Conservation (phyloP, 2,888 invertebrate species). For the Drosophila niveifrons region DNA sequence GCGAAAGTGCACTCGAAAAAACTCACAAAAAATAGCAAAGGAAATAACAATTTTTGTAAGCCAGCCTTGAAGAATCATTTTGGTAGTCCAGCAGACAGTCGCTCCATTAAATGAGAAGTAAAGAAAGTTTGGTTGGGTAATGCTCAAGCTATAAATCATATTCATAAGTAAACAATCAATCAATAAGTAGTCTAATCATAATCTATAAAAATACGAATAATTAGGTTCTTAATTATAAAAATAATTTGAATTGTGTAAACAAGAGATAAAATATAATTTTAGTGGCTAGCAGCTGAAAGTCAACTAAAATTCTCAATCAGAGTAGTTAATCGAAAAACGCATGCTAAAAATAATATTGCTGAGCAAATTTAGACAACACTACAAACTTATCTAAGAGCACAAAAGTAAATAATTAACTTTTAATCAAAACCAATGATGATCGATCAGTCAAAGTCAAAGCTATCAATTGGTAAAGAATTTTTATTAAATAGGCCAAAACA, state of each 20-base stretch:
- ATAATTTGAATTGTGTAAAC: too few relatives aligned
- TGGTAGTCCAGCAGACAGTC: background rate
- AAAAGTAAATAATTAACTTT: background rate
- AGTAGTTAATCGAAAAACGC: background rate
- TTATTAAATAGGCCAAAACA: too few relatives aligned
- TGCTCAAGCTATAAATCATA: too few relatives aligned
- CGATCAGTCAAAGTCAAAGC: too few relatives aligned
- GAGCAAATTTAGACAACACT: too few relatives aligned
- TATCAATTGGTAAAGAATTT: too few relatives aligned
- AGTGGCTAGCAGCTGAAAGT: too few relatives aligned
- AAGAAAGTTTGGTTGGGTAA: background rate
- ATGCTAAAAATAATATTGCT: background rate
- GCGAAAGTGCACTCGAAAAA: slow-evolving; percentile 17
- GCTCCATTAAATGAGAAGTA: background rate
- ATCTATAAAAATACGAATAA: too few relatives aligned
- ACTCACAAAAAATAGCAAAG: background rate
- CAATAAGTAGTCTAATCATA: too few relatives aligned
- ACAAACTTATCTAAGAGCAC: background rate
- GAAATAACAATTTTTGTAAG: background rate
- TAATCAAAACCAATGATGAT: background rate
- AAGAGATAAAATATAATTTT: too few relatives aligned
- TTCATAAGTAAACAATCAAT: too few relatives aligned
- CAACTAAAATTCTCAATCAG: background rate
- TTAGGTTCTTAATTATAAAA: too few relatives aligned
- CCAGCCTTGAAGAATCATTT: background rate